Percentiles rank a stretch among this genome's conserved stretches.
These are phyloP conservation scores for Galaxias olidus DNA, from an alignment of 2,797 vertebrate genomes.

Conservation along the genomic window DNA sequence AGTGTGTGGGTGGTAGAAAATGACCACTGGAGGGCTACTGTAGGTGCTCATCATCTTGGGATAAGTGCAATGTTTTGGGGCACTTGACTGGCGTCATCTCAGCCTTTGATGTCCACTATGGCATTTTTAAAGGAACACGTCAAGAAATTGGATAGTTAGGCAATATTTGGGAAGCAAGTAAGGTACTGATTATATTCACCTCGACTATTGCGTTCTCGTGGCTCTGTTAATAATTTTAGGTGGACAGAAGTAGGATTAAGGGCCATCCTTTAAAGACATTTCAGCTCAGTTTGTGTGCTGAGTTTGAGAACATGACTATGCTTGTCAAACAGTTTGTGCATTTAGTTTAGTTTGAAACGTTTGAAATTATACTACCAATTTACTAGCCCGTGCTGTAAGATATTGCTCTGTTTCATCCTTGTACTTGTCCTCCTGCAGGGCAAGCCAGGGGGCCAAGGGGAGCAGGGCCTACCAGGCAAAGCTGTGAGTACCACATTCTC, in stretches of 20 bases:
- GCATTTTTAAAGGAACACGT: neutral
- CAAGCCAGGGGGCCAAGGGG: conserved; percentile 87
- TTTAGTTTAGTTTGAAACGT: too few relatives aligned
- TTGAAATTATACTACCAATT: too few relatives aligned
- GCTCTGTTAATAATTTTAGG: too few relatives aligned
- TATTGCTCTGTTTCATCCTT: conserved; percentile 4
- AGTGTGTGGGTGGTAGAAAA: neutral
- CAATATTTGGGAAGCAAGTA: too few relatives aligned
- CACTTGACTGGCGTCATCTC: conserved; percentile 2
- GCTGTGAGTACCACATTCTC: conserved; percentile 76
- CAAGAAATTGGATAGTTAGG: too few relatives aligned
- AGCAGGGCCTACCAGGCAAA: conserved; percentile 83
- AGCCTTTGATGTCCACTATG: conserved; percentile 20
- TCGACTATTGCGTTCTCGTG: too few relatives aligned
- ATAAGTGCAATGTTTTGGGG: conserved; percentile 4
- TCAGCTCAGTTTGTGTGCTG: neutral
- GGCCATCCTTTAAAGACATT: neutral
- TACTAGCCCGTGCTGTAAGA: too few relatives aligned
- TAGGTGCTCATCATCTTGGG: conserved; percentile 13
- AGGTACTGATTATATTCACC: too few relatives aligned
- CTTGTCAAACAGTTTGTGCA: too few relatives aligned
- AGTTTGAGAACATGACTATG: too few relatives aligned
- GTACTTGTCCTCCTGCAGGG: conserved; percentile 77
- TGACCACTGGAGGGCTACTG: neutral
- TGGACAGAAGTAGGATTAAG: too few relatives aligned